Evolutionary conservation across 2,113 vertebrate genomes (phyloP), one percentile per base, ranked within the genome.

Genomic region (Lagopus muta): DNA sequence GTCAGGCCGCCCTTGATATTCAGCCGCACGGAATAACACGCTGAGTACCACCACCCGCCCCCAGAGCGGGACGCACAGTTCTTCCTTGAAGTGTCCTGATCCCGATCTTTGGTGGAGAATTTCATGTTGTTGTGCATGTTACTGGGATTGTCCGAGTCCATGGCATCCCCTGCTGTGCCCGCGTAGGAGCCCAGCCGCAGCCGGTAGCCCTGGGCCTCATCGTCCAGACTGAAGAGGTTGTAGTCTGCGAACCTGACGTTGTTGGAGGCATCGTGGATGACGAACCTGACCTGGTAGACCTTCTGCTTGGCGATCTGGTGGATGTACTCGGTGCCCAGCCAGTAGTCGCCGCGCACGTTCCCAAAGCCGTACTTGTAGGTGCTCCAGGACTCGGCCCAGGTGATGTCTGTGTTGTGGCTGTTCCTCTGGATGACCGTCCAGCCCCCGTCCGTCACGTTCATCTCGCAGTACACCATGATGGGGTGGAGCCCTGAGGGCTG

Each of bases 61-160:
- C 89, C 95, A 0, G 93, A 96, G 95, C 91, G 89, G 67, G 93
- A 89, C 70, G 97, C 97, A 85, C 97, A 97, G 57, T 97, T 97
- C 61, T 76, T 82, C 40, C 91, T 87, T 74, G 94, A 96, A 32
- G 90, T 96, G 84, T 97, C 97, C 90, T 97, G 95, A 28, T 97
- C 96, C 11, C 5, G 78, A 12, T 97, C 97, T 61, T 95, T 94
- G 4, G 97, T 96, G 7, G 97, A 96, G 75, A 97, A 97, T 12
- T 96, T 97, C 97, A 97, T 97, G 86, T 97, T 97, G 82, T 97
- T 96, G 0, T 97, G 97, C 90, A 97, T 94, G 50, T 52, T 92
- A 32, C 82, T 95, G 89, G 94, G 94, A 4, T 92, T 90, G 62
- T 96, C 77, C 3, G 95, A 95, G 67, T 95, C 96, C 97, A 97